Base-by-base conservation (phyloP, 2,888 invertebrate species). In the Ichneumoninae sp. region DNA sequence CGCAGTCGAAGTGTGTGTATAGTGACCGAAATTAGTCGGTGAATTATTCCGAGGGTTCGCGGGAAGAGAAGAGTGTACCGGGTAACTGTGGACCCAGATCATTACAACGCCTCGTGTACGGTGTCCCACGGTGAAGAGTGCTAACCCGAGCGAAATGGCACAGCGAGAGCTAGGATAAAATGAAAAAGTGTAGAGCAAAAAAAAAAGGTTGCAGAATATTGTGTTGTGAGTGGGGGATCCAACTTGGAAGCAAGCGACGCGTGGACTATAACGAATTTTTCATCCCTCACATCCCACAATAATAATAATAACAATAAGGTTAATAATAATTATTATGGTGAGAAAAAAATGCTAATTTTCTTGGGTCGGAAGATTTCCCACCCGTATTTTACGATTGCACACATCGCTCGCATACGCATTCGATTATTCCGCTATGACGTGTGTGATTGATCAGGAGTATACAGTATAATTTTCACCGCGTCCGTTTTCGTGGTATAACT, bases 161-260 rank as follows among this genome's bases (percentile, higher is more conserved):
- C 62, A n/a, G 62, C 62, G 62, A 33, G 62, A n/a, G 30, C 2
- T 6, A 4, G 62, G 62, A 33, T 85, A 85, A 86, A 85, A 88
- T 88, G 90, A 90, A 89, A 82, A 80, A 80, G 82, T 82, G 82
- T 84, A 86, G 85, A 80, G 81, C 87, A 87, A 88, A 87, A 82
- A 87, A 87, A 86, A 86, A 86, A 79, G 86, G 75, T 79, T 26
- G 84, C 85, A 13, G 52, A 68, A 68, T 66, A 75, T 75, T 65
- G 22, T 66, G 13, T 65, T 52, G 47, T 62, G 65, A 47, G 22
- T 10, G 22, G 19, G 33, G 66, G 60, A 30, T 33, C 36, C 33
- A n/a, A n/a, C 26, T 44, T 26, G 22, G 33, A 26, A 52, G 52
- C n/a, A 19, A 54, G 5, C 22, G 54, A 40, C 40, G 40, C 10